These are phyloP conservation scores for Desmodus rotundus DNA, from an alignment of 2,113 vertebrate species.

Conservation along the genomic window DNA sequence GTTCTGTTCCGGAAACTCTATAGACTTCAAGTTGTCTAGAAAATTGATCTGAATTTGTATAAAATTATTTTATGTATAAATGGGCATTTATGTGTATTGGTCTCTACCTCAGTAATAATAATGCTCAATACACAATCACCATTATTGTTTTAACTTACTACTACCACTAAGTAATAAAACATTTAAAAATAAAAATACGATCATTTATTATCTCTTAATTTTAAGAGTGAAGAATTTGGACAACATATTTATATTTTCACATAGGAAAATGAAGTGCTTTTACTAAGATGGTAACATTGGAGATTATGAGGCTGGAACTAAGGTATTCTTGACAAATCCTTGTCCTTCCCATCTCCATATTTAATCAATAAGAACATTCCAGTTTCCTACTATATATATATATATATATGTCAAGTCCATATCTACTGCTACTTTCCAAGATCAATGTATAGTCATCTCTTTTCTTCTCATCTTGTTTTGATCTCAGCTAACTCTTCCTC, in stretches of 20 bases:
- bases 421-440: not conserved
- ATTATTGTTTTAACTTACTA: not conserved
- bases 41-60: conserved; percentile 65
- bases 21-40: conserved; percentile 22
- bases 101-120: not conserved
- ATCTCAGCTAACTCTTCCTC: not conserved
- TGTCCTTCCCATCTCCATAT: not conserved
- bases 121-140: not conserved
- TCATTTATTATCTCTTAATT: not conserved
- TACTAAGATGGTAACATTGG: not conserved
- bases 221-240: not conserved
- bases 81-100: not conserved
- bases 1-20: conserved; percentile 74
- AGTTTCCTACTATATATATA: not conserved
- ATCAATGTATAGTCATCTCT: not conserved
- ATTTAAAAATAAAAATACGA: not conserved
- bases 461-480: not conserved
- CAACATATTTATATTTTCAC: not conserved
- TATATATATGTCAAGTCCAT: not conserved
- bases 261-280: not conserved
- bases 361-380: not conserved
- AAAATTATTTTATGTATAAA: conserved; percentile 53
- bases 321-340: not conserved
- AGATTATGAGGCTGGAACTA: not conserved
- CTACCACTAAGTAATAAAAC: not conserved